phyloP scores from a whole-genome alignment of 2,797 vertebrate genomes.

The Huso huso region DNA sequence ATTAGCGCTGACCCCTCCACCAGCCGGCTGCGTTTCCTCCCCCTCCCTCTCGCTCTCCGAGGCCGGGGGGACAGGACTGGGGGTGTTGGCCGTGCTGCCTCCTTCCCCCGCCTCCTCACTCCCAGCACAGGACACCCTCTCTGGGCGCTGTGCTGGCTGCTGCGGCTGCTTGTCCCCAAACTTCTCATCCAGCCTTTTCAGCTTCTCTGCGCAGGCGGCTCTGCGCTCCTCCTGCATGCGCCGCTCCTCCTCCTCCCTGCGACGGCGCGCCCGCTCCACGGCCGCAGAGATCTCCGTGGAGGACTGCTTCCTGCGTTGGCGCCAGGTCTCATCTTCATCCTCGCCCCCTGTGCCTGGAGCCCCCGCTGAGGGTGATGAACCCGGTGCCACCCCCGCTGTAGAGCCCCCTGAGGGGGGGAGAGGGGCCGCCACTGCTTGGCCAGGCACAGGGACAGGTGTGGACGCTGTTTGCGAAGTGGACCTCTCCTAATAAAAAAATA shows the following conservation, averaged over 20 bases:
- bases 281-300: slow-evolving; percentile 82
- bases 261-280: slow-evolving; percentile 78
- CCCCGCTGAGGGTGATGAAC: slow-evolving; percentile 31
- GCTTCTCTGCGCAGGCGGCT: slow-evolving; percentile 85
- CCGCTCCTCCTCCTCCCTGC: slow-evolving; percentile 82
- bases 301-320: slow-evolving; percentile 83
- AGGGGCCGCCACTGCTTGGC: slow-evolving; percentile 40
- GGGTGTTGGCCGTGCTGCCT: slow-evolving; percentile 25
- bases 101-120: slow-evolving; percentile 33
- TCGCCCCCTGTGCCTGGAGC: slow-evolving; percentile 46
- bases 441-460: slow-evolving; percentile 10
- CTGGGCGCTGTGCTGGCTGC: slow-evolving; percentile 15
- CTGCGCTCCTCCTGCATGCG: slow-evolving; percentile 87
- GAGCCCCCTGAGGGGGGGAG: slow-evolving; percentile 29
- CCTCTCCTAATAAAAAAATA: slow-evolving; percentile 45
- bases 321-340: slow-evolving; percentile 89
- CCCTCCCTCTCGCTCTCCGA: not conserved
- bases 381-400: slow-evolving; percentile 27
- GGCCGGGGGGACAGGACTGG: slow-evolving; percentile 13
- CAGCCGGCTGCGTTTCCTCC: slow-evolving; percentile 19
- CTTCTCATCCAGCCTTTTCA: slow-evolving; percentile 87
- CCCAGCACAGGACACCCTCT: not conserved
- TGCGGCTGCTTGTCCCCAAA: slow-evolving; percentile 35
- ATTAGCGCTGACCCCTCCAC: slow-evolving; percentile 26
- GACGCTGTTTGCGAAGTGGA: slow-evolving; percentile 38